These are phyloP conservation scores for Rattus norvegicus DNA, from an alignment of 2,113 vertebrate genomes.

Conservation along the genomic window GRCr8 NC_086021.1:44103001-44103500, in stretches of 20 bases:
- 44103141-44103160: not conserved
- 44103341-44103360: not conserved
- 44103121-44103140: not conserved
- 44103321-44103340: slow-evolving; percentile 54
- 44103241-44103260: slow-evolving; percentile 4
- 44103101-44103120: slow-evolving; percentile 46
- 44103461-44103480: slow-evolving; percentile 36
- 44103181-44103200: slow-evolving; percentile 37
- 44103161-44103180: not conserved
- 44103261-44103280: slow-evolving; percentile 66
- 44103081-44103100: slow-evolving; percentile 34
- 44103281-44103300: slow-evolving; percentile 43
- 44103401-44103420: not conserved
- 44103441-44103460: not conserved
- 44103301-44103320: slow-evolving; percentile 34
- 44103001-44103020: no score
- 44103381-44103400: slow-evolving; percentile 23
- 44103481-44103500: not conserved
- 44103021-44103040: no score
- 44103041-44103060: slow-evolving; percentile 28
- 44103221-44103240: not conserved
- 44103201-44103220: slow-evolving; percentile 40
- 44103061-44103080: not conserved
- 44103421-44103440: not conserved
- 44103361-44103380: not conserved